Conservation (phyloP, 2,797 vertebrate species). For the Bovichtus diacanthus region DNA sequence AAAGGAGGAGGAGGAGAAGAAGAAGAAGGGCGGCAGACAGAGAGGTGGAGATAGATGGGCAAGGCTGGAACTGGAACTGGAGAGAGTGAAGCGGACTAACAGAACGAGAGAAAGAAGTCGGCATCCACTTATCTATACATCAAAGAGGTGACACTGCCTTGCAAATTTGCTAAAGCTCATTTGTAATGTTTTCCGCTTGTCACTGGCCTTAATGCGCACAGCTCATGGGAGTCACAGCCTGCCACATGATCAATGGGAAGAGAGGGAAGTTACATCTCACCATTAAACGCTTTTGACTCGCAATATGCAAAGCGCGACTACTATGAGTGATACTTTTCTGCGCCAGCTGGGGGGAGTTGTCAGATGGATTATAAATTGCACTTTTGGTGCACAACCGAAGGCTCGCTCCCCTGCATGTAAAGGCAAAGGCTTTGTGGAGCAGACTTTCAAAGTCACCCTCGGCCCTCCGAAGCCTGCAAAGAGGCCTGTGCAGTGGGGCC, state of each 20-base stretch:
- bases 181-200: conserved; percentile 84
- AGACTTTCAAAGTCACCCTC: conserved; percentile 73
- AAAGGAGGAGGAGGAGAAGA: conserved; percentile 1
- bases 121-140: conserved; percentile 68
- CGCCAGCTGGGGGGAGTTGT: conserved; percentile 69
- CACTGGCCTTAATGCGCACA: conserved; percentile 79
- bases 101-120: conserved; percentile 26
- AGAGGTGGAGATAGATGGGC: conserved; percentile 48
- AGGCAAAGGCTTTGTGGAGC: conserved; percentile 61
- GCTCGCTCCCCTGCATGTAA: conserved; percentile 66
- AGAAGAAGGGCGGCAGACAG: conserved; percentile 10
- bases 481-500: not conserved
- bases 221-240: conserved; percentile 78
- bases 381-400: conserved; percentile 69
- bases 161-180: conserved; percentile 82
- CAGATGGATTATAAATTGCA: conserved; percentile 81
- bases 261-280: conserved; percentile 81
- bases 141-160: conserved; percentile 67
- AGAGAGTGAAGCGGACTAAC: conserved; percentile 27
- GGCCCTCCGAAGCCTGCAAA: conserved; percentile 27
- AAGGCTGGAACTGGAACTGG: not conserved
- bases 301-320: conserved; percentile 75
- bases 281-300: conserved; percentile 80
- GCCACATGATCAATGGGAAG: conserved; percentile 83
- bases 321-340: conserved; percentile 81